Percentiles rank a stretch among this genome's conserved stretches.
Evolutionary conservation across 2,113 vertebrate species (phyloP).

Genomic region (Poicephalus gulielmi): DNA sequence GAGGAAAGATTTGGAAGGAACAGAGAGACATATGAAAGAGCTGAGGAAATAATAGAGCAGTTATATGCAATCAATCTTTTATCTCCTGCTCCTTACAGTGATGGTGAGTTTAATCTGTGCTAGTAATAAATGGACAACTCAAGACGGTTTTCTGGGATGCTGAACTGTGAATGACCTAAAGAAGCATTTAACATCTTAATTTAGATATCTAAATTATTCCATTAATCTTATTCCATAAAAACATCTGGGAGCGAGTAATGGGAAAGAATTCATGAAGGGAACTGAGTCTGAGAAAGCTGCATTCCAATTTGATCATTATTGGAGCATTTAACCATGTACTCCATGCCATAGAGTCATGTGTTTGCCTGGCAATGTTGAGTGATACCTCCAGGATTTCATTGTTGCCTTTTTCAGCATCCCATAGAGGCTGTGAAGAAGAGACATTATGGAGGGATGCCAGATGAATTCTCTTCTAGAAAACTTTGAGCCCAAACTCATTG

Average conservation of each 20-base stretch:
- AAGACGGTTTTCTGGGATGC: background rate
- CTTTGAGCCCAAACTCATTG: background rate
- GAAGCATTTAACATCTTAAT: background rate
- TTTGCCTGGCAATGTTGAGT: background rate
- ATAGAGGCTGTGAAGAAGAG: background rate
- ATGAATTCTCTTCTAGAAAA: background rate
- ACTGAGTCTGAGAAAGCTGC: background rate
- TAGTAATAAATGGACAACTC: background rate
- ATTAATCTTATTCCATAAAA: background rate
- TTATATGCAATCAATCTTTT: background rate
- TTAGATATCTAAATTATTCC: background rate
- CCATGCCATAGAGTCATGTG: background rate
- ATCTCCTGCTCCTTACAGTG: background rate
- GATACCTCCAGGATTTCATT: background rate
- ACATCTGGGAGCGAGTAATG: background rate
- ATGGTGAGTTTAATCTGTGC: background rate
- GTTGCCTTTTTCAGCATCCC: background rate
- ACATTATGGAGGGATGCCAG: accelerated
- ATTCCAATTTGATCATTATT: background rate
- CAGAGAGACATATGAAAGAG: background rate
- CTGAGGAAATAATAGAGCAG: background rate
- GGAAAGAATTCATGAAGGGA: background rate
- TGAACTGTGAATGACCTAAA: background rate
- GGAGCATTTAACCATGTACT: background rate
- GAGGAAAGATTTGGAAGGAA: background rate